Evolutionary conservation across 2,113 vertebrate species (phyloP).

Genomic region (Diglossa brunneiventris): DNA sequence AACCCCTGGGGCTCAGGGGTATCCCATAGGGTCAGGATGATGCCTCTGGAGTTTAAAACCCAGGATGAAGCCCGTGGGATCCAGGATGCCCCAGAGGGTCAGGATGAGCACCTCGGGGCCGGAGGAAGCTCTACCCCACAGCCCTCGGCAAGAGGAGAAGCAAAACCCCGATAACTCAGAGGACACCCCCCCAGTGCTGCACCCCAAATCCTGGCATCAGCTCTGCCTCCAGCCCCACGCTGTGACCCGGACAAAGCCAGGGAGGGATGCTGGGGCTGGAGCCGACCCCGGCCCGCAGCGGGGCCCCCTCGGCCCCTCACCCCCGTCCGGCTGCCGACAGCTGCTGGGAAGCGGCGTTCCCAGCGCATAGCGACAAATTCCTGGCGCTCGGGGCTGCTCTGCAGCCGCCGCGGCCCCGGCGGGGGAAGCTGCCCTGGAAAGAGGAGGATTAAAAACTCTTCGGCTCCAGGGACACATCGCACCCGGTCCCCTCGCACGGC

Average conservation of each 20-base stretch:
- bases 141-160: background rate
- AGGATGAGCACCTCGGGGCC: background rate
- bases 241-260: fast-evolving
- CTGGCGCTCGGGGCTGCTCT: conserved; percentile 46
- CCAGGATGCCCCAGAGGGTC: background rate
- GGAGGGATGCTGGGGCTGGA: background rate
- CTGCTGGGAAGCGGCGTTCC: conserved; percentile 58
- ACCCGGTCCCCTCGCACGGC: background rate
- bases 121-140: background rate
- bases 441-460: background rate
- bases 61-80: background rate
- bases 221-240: background rate
- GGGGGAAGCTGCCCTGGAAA: background rate
- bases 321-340: conserved; percentile 9
- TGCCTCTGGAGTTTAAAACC: fast-evolving
- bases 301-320: background rate
- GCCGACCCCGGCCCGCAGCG: background rate
- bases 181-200: background rate
- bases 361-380: conserved; percentile 68
- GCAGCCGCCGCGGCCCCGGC: conserved; percentile 7
- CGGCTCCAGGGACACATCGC: background rate
- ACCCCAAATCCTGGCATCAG: background rate
- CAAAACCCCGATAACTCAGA: fast-evolving
- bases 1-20: background rate
- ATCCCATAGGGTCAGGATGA: background rate